Percentiles rank a stretch among this genome's conserved stretches.
Conservation (phyloP, 2,113 vertebrate genomes). For the Syngnathus floridae region DNA sequence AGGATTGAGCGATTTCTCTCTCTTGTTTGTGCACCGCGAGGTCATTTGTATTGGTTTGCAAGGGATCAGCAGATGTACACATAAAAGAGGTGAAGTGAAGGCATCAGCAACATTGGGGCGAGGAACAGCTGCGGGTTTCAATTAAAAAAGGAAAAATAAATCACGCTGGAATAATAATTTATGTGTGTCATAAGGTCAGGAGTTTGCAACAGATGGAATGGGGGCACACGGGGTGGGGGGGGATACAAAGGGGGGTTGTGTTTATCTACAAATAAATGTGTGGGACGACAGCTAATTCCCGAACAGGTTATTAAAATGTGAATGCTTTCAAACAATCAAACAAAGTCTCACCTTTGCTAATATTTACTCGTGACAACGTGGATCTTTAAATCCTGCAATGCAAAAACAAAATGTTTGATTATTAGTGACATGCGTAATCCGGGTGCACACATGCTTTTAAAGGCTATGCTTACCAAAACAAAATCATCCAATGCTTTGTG, state of each 20-base stretch:
- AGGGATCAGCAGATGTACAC: slow-evolving; percentile 43
- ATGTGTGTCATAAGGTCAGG: slow-evolving; percentile 25
- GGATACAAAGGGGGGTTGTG: slow-evolving; percentile 7
- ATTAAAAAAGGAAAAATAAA: slow-evolving; percentile 42
- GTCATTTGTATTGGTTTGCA: slow-evolving; percentile 49
- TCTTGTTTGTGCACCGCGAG: slow-evolving; percentile 14
- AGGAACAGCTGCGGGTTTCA: slow-evolving; percentile 50
- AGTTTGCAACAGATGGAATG: slow-evolving; percentile 53
- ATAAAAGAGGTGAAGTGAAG: slow-evolving; percentile 43
- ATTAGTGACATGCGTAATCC: not conserved
- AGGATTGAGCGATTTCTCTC: not conserved
- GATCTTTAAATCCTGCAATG: slow-evolving; percentile 11
- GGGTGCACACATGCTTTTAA: not conserved
- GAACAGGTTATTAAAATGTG: not conserved
- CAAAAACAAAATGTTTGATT: not conserved
- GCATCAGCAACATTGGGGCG: slow-evolving; percentile 35
- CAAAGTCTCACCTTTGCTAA: slow-evolving; percentile 27
- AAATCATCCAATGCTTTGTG: slow-evolving; percentile 9
- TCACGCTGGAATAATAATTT: slow-evolving; percentile 22
- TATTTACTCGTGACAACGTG: not conserved
- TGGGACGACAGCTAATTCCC: slow-evolving; percentile 1
- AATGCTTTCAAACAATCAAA: not conserved
- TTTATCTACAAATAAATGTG: slow-evolving; percentile 15
- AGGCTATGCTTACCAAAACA: slow-evolving; percentile 32
- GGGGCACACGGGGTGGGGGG: slow-evolving; percentile 9